Evolutionary conservation across 1,140 invertebrate species (phyloP), one percentile per base, ranked within the genome.

Genomic region (Pachyrhynchus sulphureomaculatus): DNA sequence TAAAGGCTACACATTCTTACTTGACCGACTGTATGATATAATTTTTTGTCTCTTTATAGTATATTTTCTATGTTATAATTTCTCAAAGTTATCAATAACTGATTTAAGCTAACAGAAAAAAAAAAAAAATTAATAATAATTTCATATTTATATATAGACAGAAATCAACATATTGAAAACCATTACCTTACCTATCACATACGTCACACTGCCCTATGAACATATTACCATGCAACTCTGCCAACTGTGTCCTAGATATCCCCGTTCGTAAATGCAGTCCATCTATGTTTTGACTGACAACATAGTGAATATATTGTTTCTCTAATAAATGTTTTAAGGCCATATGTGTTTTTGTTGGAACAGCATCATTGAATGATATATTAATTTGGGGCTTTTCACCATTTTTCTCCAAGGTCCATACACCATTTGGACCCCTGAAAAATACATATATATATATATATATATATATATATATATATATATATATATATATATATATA

Each of bases 201-300:
- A 88, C 85, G 70, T 88, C 87, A 76, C 96, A 99, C 73, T 96
- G 88, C 78, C 98, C 95, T 39, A 93, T 83, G 78, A 96, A 99
- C 89, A 99, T 98, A 76, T 99, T 99, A 29, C 97, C 97, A 83
- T 99, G 97, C 23, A 99, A 79, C 79, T 99, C 97, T 29, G 95
- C 86, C 52, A 99, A 77, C 74, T 88, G 79, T 65, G 87, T 83
- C 55, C 95, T 81, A 10, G 84, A 77, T 59, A 98, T 77, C 12
- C 95, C 95, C 33, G 92, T 95, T 69, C 90, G 84, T n/a, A 97
- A 78, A 81, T 98, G 95, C 21, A 99, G 79, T 0, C 96, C 96
- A 84, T 99, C 97, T 71, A 99, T 96, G 80, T 99, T 99, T 78
- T 99, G 96, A 72, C 92, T 96, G 6, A 99, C 83, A 17, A 99